Conservation (phyloP, 2,888 invertebrate species). For the Scaptomyza tumidula region DNA sequence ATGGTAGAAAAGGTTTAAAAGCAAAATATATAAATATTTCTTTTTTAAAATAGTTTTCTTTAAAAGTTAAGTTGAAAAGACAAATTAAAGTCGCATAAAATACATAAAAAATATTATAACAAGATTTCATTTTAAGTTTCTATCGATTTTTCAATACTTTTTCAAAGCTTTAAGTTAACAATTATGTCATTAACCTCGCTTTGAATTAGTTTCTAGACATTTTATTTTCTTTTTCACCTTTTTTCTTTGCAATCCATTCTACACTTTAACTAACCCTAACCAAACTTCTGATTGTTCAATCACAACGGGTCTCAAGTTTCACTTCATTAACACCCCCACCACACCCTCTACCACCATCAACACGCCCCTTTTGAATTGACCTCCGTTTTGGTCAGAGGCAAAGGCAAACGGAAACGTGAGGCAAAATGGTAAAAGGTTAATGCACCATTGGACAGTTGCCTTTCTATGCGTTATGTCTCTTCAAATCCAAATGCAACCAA, state of each 20-base stretch:
- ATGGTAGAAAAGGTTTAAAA: neutral
- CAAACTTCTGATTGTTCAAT: slow-evolving; percentile 31
- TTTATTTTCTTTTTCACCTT: neutral
- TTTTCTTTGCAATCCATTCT: neutral
- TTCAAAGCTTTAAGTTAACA: no score
- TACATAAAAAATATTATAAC: no score
- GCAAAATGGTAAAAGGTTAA: slow-evolving; percentile 65
- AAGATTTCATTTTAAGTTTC: no score
- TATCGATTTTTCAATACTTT: neutral
- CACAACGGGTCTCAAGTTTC: slow-evolving; percentile 19
- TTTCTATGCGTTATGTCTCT: slow-evolving; percentile 52
- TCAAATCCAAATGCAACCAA: slow-evolving; percentile 46
- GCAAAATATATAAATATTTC: neutral
- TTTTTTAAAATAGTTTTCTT: neutral
- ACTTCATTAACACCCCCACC: neutral
- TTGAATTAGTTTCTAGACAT: neutral
- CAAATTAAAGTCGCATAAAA: neutral
- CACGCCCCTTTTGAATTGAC: neutral
- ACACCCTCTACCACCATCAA: no score
- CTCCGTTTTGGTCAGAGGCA: slow-evolving; percentile 5
- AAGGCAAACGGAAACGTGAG: neutral
- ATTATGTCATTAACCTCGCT: neutral
- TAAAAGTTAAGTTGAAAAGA: neutral
- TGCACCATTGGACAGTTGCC: slow-evolving; percentile 67
- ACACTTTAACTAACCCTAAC: neutral